Base-by-base conservation (phyloP, 2,797 vertebrate species). In the Dendrocincla fuliginosa region DNA sequence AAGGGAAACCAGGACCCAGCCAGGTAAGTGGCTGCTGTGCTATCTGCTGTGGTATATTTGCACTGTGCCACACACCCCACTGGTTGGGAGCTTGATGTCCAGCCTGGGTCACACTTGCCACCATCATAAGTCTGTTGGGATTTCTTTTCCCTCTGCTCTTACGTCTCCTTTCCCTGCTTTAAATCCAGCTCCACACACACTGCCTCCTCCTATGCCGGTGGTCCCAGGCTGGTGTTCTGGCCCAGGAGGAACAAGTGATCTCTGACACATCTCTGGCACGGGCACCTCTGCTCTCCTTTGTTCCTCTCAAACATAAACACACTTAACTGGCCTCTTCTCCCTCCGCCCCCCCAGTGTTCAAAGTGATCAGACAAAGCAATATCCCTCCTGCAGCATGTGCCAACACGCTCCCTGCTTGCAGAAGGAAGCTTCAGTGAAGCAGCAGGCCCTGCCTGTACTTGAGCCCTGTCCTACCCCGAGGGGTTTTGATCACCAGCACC, bases 251-350 rank as follows among this genome's bases (percentile, higher is more conserved):
- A 55, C 46, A 74, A 81, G 79, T 67, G 93, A 93, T 95, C 94
- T 92, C 89, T 95, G 96, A 96, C 89, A 94, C 49, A 93, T 95
- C 93, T 96, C 94, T 96, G 97, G 94, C 94, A 0, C 92, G 94
- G 90, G 77, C 87, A 91, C 20, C 44, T 44, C 71, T 1, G 0
- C 57, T 90, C 46, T 82, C 73, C 91, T 96, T 97, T 97, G 95
- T 96, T 97, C 95, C 82, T 97, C 71, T 87, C 81, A 87, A 91
- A 95, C 60, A 89, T 96, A 97, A 97, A 97, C 95, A 97, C 74
- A 75, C 60, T 96, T 91, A 94, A 91, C 89, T 91, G 92, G 89
- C 95, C 95, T 87, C 84, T 83, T 87, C 94, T 93, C 84, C 59
- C 76, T 75, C 76, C 35, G 0, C 87, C 20, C 6, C 41, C 59